phyloP scores from a whole-genome alignment of 2,888 invertebrate genomes.

The Drosophila peninsularis region DNA sequence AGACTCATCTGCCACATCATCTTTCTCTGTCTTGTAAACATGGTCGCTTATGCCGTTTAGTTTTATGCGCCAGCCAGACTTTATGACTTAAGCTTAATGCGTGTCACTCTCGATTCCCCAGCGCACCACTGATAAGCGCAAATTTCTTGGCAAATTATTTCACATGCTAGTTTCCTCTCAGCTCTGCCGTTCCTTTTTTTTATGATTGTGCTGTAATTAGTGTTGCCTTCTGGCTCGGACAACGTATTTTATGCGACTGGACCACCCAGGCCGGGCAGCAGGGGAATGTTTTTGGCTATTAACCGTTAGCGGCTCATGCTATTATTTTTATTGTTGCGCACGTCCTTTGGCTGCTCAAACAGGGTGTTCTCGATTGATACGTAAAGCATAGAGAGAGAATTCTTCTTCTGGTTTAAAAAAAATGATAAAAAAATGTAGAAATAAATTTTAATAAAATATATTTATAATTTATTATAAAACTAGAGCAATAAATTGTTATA shows the following conservation, averaged over 20 bases:
- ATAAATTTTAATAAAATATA: too few species aligned
- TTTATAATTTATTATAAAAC: too few species aligned
- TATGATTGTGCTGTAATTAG: conserved; percentile 51
- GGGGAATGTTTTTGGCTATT: conserved; percentile 22
- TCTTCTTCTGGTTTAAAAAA: too few species aligned
- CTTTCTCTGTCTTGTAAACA: conserved; percentile 47
- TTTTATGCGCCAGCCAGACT: conserved; percentile 42
- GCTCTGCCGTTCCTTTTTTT: conserved; percentile 34
- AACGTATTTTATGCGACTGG: conserved; percentile 26
- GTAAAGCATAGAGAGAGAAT: too few species aligned
- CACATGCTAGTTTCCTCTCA: conserved; percentile 31
- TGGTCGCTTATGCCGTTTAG: conserved; percentile 51
- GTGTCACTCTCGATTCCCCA: conserved; percentile 28
- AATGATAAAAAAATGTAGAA: too few species aligned
- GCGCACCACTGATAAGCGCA: conserved; percentile 36
- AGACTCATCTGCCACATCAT: conserved; percentile 13
- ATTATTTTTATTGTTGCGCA: conserved; percentile 21
- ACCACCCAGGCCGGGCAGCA: conserved; percentile 1
- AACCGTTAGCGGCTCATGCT: conserved; percentile 19
- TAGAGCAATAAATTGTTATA: too few species aligned
- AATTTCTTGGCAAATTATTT: conserved; percentile 53
- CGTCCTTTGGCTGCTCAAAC: conserved; percentile 3
- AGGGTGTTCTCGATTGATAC: conserved; percentile 13
- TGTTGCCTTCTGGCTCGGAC: conserved; percentile 20
- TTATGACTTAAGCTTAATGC: conserved; percentile 54